Percentiles rank a stretch among this genome's conserved stretches.
Evolutionary conservation across 2,888 invertebrate genomes (phyloP).

Genomic region (Eupsilia transversa): DNA sequence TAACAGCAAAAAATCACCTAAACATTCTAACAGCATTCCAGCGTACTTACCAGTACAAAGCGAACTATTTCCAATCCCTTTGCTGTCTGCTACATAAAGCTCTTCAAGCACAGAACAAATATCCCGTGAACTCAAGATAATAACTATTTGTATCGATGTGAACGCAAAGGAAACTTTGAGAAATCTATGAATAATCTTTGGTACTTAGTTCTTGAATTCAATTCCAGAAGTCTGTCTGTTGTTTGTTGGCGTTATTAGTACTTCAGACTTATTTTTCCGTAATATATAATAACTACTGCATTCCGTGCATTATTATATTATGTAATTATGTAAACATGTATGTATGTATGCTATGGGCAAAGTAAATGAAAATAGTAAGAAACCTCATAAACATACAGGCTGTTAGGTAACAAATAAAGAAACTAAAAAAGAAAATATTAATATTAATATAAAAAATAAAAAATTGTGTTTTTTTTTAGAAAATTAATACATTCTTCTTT

Average conservation of each 20-base stretch:
- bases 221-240: not conserved
- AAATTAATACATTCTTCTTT: not conserved
- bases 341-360: not conserved
- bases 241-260: not conserved
- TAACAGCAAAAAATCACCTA: not conserved
- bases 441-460: too few relatives aligned
- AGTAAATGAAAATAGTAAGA: not conserved
- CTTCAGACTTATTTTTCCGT: not conserved
- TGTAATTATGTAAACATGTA: not conserved
- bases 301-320: not conserved
- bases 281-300: not conserved
- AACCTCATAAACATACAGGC: too few relatives aligned
- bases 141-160: slow-evolving; percentile 12
- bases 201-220: not conserved
- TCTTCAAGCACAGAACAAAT: slow-evolving; percentile 10
- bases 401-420: not conserved
- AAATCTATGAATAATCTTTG: not conserved
- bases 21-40: not conserved
- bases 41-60: slow-evolving; percentile 1
- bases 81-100: slow-evolving; percentile 39
- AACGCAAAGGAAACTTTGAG: not conserved
- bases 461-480: too few relatives aligned
- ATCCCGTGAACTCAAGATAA: slow-evolving; percentile 6
- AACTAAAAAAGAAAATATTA: too few relatives aligned
- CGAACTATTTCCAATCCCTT: slow-evolving; percentile 20